Percentiles rank a stretch among this genome's conserved stretches.
Evolutionary conservation across 2,797 vertebrate species (phyloP).

Genomic region (Sphenodon punctatus): DNA sequence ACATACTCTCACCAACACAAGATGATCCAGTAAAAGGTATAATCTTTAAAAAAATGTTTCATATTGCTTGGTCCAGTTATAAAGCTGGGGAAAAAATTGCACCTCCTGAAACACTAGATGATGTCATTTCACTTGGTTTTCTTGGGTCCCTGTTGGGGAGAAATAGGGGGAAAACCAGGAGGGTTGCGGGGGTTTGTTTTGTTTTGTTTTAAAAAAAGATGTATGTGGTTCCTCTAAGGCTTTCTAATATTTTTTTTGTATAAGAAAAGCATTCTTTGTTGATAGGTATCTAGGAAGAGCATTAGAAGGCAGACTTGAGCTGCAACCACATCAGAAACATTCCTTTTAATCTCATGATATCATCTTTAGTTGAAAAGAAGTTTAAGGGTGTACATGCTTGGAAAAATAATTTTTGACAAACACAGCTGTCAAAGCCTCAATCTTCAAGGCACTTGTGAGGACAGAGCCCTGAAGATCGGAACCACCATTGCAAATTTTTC

Average conservation of each 20-base stretch:
- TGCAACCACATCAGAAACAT: not conserved
- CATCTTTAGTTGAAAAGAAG: too few species aligned
- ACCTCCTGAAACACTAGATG: not conserved
- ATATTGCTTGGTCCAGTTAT: not conserved
- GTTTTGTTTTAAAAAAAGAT: rapidly evolving
- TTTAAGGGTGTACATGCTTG: too few species aligned
- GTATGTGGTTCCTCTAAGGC: not conserved
- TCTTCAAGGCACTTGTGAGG: too few species aligned
- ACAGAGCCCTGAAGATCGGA: too few species aligned
- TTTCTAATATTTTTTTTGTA: not conserved
- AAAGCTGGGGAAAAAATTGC: not conserved
- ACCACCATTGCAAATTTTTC: rapidly evolving
- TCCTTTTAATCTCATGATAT: not conserved
- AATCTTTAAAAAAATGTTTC: too few species aligned
- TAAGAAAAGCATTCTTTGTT: not conserved
- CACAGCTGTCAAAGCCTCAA: too few species aligned
- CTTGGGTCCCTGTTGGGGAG: not conserved
- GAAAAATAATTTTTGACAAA: too few species aligned
- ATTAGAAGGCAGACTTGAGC: not conserved
- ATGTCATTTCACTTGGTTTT: not conserved
- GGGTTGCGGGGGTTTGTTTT: too few species aligned
- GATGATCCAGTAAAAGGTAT: too few species aligned
- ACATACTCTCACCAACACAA: too few species aligned
- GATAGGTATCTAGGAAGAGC: not conserved
- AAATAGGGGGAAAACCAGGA: too few species aligned